Evolutionary conservation across 2,888 invertebrate species (phyloP).

Genomic region (Megastigmus dorsalis): DNA sequence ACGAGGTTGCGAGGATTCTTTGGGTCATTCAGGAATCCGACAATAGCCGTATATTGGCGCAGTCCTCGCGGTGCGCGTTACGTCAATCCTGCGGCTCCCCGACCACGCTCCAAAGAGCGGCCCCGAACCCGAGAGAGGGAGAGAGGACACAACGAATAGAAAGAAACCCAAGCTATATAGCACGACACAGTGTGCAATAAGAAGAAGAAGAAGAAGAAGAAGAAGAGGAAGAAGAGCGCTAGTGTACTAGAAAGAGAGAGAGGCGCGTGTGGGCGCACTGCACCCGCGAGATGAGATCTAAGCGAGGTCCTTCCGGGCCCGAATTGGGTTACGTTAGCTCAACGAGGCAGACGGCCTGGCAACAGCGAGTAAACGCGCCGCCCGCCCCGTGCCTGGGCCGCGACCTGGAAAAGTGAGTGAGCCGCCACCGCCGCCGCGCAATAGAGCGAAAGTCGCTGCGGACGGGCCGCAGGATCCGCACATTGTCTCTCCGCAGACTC

Average conservation of each 20-base stretch:
- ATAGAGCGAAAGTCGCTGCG: background rate
- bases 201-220: background rate
- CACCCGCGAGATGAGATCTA: constrained; percentile 39
- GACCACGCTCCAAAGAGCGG: background rate
- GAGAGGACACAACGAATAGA: background rate
- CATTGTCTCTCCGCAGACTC: too few species aligned
- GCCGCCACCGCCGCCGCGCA: background rate
- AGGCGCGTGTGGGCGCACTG: background rate
- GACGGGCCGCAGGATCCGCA: too few species aligned
- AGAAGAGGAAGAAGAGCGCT: background rate
- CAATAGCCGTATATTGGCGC: background rate
- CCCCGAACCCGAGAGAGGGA: background rate
- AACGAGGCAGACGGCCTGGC: constrained; percentile 56
- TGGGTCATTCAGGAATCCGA: too few species aligned
- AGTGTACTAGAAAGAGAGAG: too few species aligned
- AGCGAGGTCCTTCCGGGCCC: constrained; percentile 52
- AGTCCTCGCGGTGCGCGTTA: background rate
- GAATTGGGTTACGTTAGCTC: constrained; percentile 58
- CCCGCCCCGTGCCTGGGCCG: background rate
- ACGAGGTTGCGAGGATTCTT: too few species aligned
- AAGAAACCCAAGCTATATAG: background rate
- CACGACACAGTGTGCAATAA: background rate
- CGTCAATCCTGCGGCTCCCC: constrained; percentile 23
- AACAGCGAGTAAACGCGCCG: constrained; percentile 51
- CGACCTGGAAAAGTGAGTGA: background rate